phyloP scores from a whole-genome alignment of 2,888 invertebrate genomes.

The Willowsia nigromaculata region DNA sequence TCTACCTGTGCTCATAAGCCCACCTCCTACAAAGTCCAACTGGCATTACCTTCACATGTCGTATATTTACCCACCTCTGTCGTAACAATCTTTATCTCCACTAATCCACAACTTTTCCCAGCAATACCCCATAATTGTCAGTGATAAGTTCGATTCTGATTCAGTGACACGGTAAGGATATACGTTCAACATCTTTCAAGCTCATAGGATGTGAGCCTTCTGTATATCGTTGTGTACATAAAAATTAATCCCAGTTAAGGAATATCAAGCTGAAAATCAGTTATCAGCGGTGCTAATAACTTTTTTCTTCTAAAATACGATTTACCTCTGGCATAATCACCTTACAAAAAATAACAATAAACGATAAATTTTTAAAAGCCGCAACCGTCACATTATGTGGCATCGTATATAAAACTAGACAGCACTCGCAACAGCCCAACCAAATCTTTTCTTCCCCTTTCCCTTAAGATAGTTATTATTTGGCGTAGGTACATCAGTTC shows the following conservation, averaged over 20 bases:
- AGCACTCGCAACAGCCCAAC: background rate
- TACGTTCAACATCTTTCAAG: too few relatives aligned
- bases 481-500: too few relatives aligned
- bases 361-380: constrained; percentile 7
- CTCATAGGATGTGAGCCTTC: too few relatives aligned
- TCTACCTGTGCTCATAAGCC: background rate
- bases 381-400: background rate
- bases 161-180: background rate
- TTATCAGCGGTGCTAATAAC: constrained; percentile 10
- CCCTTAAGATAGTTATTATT: background rate
- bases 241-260: constrained; percentile 2
- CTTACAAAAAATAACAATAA: background rate
- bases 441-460: background rate
- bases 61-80: background rate
- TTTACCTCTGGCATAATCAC: constrained; percentile 9
- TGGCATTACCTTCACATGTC: constrained; percentile 7
- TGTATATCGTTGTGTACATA: background rate
- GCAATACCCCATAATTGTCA: background rate
- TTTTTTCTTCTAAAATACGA: constrained; percentile 16
- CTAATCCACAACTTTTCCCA: background rate
- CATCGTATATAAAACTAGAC: background rate
- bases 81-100: constrained; percentile 1
- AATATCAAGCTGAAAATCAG: background rate
- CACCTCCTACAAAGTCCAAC: background rate
- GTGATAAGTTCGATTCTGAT: background rate